Evolutionary conservation across 2,888 invertebrate species (phyloP).

Genomic region (Geotrupes spiniger): DNA sequence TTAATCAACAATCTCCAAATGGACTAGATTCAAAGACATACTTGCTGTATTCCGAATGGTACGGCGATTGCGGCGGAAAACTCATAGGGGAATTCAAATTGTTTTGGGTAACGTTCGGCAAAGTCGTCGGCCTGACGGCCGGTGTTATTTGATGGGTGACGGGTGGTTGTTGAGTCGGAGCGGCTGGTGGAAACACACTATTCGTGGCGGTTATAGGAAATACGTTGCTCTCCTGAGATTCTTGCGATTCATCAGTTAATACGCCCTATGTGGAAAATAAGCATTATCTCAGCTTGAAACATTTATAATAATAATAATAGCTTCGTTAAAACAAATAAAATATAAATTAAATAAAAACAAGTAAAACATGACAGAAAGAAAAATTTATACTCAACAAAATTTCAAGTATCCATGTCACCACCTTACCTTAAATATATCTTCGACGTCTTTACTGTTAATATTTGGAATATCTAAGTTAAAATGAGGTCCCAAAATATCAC

Average conservation of each 20-base stretch:
- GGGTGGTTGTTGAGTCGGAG: constrained; percentile 32
- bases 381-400: too few species aligned
- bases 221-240: constrained; percentile 68
- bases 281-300: too few species aligned
- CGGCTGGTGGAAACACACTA: constrained; percentile 39
- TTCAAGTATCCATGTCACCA: too few species aligned
- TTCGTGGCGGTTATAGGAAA: constrained; percentile 23
- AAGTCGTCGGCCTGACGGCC: constrained; percentile 49
- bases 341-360: too few species aligned
- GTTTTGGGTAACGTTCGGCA: constrained; percentile 52
- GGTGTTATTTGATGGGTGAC: constrained; percentile 30
- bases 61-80: constrained; percentile 73
- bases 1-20: constrained; percentile 11
- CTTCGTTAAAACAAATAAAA: too few species aligned
- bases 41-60: constrained; percentile 81
- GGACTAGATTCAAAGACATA: constrained; percentile 49
- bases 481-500: constrained; percentile 65
- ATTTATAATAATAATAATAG: too few species aligned
- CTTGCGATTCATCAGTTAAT: constrained; percentile 78
- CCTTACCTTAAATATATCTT: constrained; percentile 79
- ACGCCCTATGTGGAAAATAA: constrained; percentile 56
- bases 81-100: constrained; percentile 66
- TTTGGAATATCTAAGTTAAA: constrained; percentile 80
- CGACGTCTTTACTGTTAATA: constrained; percentile 88
- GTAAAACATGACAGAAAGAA: too few species aligned